Evolutionary conservation across 2,888 invertebrate species (phyloP), one percentile per base, ranked within the genome.

Genomic region (Pasiphila rectangulata): DNA sequence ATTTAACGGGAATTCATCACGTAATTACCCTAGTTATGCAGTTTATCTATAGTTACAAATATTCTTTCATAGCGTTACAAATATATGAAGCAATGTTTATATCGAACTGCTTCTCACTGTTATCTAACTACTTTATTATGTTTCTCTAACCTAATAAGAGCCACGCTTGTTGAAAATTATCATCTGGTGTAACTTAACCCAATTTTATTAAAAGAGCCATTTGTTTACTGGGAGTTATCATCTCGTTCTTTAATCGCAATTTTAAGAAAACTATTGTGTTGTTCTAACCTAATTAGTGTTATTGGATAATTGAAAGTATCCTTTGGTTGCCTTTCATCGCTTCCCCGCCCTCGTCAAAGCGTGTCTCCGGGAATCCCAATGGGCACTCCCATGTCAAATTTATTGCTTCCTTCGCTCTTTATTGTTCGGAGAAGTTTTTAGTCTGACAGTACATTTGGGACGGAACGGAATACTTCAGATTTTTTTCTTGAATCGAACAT

Each of bases 361-460:
- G 64, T 63, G 67, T 72, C 80, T 83, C 84, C 83, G 68, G 78
- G 85, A 85, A 84, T 70, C 71, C 61, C 69, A 61, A 59, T 66
- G 69, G 52, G 59, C 76, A 74, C 78, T 77, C 77, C 77, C 76
- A 75, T 72, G 67, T 64, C 58, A 67, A 80, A 86, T 86, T 87
- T 84, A 86, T 82, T 63, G 64, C 72, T 87, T 86, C 86, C 86
- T 79, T 62, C 64, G 72, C 63, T 58, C 61, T 61, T 68, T 71
- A 79, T 79, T 79, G 75, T 84, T 79, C 75, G 63, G 41, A 58
- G 77, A 75, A 75, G 20, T 32, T 38, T 17, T 38, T 36, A 29
- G 30, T 41, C 41, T 21, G 32, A 19, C 27, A 40, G 35, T 15
- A 27, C 7, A 38, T 38, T 42, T 24, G 25, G 37, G n/a, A 40